Evolutionary conservation across 1,140 invertebrate species (phyloP).

Genomic region (Delia radicum): DNA sequence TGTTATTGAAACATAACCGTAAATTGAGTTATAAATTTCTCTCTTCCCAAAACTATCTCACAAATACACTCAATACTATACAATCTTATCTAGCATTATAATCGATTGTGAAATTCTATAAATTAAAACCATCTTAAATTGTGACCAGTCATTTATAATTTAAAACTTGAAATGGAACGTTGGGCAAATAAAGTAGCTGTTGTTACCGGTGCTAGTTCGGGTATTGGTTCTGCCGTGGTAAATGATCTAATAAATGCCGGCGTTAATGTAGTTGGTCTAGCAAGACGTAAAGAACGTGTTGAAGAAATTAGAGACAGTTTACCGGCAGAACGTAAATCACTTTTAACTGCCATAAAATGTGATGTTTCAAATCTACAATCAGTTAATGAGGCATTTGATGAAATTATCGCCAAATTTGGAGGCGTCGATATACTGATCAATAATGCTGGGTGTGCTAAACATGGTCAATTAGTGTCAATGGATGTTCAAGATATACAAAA

Average conservation of each 20-base stretch:
- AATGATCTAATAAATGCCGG: constrained; percentile 62
- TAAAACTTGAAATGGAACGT: constrained; percentile 62
- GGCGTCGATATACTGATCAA: constrained; percentile 73
- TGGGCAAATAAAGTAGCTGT: constrained; percentile 69
- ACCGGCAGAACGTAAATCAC: constrained; percentile 35
- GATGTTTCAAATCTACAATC: constrained; percentile 68
- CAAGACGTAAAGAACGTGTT: constrained; percentile 64
- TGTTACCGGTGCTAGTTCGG: constrained; percentile 72
- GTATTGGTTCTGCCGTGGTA: constrained; percentile 66
- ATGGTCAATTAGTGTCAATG: constrained; percentile 52
- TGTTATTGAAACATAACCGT: too few relatives aligned
- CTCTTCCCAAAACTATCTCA: too few relatives aligned
- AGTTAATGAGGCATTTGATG: constrained; percentile 66
- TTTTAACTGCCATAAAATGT: constrained; percentile 59
- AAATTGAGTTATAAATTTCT: too few relatives aligned
- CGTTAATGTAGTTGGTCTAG: constrained; percentile 69
- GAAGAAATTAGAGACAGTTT: constrained; percentile 53
- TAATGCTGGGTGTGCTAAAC: constrained; percentile 65
- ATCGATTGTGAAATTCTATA: too few relatives aligned
- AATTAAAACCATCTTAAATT: too few relatives aligned
- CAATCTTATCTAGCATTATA: too few relatives aligned
- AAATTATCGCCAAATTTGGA: constrained; percentile 63
- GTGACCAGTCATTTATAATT: too few relatives aligned
- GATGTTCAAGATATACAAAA: constrained; percentile 51
- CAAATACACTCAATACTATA: too few relatives aligned